Percentiles rank a stretch among this genome's conserved stretches.
These are phyloP conservation scores for Crematogaster levior DNA, from an alignment of 2,888 invertebrate genomes.

Conservation along the genomic window DNA sequence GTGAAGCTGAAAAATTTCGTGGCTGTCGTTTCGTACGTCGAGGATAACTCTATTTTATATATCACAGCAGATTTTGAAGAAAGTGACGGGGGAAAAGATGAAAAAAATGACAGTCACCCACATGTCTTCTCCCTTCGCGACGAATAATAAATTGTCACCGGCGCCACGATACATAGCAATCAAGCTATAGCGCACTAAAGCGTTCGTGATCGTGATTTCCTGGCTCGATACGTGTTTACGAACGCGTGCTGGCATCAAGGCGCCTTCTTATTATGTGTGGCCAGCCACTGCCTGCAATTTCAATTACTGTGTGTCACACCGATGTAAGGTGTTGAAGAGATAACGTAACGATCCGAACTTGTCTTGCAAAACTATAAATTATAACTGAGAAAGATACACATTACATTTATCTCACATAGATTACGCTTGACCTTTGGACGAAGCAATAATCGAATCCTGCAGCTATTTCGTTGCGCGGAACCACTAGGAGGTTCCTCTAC, in stretches of 20 bases:
- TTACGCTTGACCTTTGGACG: neutral
- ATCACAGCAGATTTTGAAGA: neutral
- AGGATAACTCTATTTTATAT: neutral
- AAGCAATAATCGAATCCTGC: neutral
- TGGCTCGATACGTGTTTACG: constrained; percentile 52
- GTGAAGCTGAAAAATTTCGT: neutral
- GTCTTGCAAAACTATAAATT: neutral
- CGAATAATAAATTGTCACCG: constrained; percentile 46
- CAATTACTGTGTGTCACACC: constrained; percentile 67
- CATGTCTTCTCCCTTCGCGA: constrained; percentile 21
- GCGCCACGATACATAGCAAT: constrained; percentile 49
- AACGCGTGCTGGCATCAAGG: constrained; percentile 66
- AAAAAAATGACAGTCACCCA: neutral
- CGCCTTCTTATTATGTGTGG: constrained; percentile 65
- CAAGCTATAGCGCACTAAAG: constrained; percentile 47
- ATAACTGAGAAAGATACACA: neutral
- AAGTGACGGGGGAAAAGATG: neutral
- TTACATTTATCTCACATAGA: neutral
- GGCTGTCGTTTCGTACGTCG: neutral
- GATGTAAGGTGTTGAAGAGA: constrained; percentile 58
- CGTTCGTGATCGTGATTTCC: constrained; percentile 76
- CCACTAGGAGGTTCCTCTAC: neutral
- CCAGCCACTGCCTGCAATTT: constrained; percentile 60
- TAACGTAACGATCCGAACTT: constrained; percentile 43
- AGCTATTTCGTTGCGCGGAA: neutral